Evolutionary conservation across 2,797 vertebrate species (phyloP).

Genomic region (Poeciliopsis turneri): DNA sequence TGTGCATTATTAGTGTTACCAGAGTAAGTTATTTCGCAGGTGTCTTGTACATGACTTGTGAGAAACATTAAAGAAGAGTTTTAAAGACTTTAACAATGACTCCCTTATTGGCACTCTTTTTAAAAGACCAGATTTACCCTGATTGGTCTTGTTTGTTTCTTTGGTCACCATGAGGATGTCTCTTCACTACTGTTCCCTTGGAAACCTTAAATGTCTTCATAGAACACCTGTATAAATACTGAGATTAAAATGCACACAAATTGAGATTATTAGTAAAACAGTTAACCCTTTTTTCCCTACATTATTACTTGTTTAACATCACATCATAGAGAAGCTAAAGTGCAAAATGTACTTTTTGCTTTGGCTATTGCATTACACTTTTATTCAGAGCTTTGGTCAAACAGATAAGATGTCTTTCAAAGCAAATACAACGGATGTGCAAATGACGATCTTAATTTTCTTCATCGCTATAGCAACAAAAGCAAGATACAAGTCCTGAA

Average conservation of each 20-base stretch:
- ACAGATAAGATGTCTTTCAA: slow-evolving; percentile 50
- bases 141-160: background rate
- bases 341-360: slow-evolving; percentile 64
- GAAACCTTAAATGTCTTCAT: background rate
- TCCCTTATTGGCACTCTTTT: background rate
- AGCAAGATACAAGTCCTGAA: slow-evolving; percentile 60
- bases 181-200: background rate
- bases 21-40: background rate
- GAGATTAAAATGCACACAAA: background rate
- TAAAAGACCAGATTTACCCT: background rate
- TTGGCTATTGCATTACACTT: slow-evolving; percentile 60
- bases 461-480: slow-evolving; percentile 58
- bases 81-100: background rate
- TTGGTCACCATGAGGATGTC: background rate
- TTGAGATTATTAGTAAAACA: background rate
- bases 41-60: background rate
- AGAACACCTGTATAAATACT: background rate
- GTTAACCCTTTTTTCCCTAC: background rate
- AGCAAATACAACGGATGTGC: slow-evolving; percentile 44
- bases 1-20: background rate
- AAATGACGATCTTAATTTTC: slow-evolving; percentile 66
- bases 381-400: slow-evolving; percentile 71
- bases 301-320: slow-evolving; percentile 55
- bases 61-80: background rate
- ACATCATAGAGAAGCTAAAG: slow-evolving; percentile 57